A percentile compares a stretch with the other conserved stretches of the same genome.
These are phyloP conservation scores for Thrips palmi DNA, from an alignment of 1,140 invertebrate genomes.

Conservation along the genomic window DNA sequence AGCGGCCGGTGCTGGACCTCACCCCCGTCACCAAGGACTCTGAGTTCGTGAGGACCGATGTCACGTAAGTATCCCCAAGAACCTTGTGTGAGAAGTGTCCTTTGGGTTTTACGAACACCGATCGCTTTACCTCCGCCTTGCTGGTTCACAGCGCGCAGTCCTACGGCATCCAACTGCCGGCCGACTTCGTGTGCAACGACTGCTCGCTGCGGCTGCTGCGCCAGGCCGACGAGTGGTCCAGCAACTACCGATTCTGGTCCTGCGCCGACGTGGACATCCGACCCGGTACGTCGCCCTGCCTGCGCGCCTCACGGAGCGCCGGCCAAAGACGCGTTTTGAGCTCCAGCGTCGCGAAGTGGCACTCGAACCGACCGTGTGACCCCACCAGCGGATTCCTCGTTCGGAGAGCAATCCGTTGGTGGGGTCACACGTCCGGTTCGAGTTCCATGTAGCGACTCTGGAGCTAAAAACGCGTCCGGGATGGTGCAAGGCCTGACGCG, in stretches of 20 bases:
- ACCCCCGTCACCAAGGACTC: conserved; percentile 60
- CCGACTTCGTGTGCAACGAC: conserved; percentile 66
- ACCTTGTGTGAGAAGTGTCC: neutral
- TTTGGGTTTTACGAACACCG: neutral
- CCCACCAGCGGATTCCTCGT: too few species aligned
- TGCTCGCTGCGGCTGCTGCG: conserved; percentile 76
- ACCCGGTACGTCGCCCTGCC: conserved; percentile 17
- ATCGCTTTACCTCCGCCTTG: neutral
- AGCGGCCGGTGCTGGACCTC: conserved; percentile 62
- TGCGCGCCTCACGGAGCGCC: too few species aligned
- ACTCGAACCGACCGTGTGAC: too few species aligned
- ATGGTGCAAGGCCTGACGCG: too few species aligned
- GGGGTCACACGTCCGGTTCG: too few species aligned
- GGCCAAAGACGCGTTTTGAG: too few species aligned
- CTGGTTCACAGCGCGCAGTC: conserved; percentile 48
- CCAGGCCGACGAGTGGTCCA: conserved; percentile 76
- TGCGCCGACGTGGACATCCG: conserved; percentile 86
- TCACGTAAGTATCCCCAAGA: conserved; percentile 34
- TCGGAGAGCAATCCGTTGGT: too few species aligned
- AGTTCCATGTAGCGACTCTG: too few species aligned
- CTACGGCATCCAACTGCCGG: conserved; percentile 58
- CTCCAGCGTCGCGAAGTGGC: too few species aligned
- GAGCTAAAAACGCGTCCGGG: too few species aligned
- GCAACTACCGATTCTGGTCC: conserved; percentile 76
- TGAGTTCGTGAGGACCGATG: conserved; percentile 61